Percentiles rank a stretch among this genome's conserved stretches.
These are phyloP conservation scores for Anthophora plumipes DNA, from an alignment of 2,888 invertebrate genomes.

Conservation along the genomic window DNA sequence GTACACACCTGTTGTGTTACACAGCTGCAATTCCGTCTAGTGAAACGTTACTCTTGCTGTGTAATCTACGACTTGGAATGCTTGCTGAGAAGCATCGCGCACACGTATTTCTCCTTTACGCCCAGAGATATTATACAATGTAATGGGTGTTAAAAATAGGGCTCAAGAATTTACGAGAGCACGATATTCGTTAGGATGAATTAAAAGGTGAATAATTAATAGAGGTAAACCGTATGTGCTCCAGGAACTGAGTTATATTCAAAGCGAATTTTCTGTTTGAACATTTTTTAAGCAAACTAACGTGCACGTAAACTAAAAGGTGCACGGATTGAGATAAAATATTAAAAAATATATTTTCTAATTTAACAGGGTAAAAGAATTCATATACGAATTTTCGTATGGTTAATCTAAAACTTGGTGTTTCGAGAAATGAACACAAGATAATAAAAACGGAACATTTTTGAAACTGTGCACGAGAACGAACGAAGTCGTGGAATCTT, in stretches of 20 bases:
- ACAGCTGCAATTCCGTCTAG: neutral
- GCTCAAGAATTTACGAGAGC: neutral
- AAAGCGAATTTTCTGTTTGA: neutral
- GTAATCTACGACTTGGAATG: conserved; percentile 11
- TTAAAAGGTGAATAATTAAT: conserved; percentile 11
- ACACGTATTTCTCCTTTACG: neutral
- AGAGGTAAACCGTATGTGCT: neutral
- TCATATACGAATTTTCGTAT: no score
- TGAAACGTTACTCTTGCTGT: neutral
- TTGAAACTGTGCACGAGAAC: no score
- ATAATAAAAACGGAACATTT: no score
- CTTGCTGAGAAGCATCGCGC: neutral
- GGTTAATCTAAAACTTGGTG: no score
- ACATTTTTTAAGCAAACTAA: neutral
- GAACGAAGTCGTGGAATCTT: no score
- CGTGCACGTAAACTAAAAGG: neutral
- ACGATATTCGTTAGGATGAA: neutral
- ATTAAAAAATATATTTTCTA: neutral
- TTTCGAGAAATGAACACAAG: no score
- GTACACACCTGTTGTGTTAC: neutral
- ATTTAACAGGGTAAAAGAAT: neutral
- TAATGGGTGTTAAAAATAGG: neutral
- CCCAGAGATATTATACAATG: neutral
- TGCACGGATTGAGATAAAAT: neutral
- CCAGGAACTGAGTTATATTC: neutral